Base-by-base conservation (phyloP, 1,140 invertebrate species). In the Drosophila orena region DNA sequence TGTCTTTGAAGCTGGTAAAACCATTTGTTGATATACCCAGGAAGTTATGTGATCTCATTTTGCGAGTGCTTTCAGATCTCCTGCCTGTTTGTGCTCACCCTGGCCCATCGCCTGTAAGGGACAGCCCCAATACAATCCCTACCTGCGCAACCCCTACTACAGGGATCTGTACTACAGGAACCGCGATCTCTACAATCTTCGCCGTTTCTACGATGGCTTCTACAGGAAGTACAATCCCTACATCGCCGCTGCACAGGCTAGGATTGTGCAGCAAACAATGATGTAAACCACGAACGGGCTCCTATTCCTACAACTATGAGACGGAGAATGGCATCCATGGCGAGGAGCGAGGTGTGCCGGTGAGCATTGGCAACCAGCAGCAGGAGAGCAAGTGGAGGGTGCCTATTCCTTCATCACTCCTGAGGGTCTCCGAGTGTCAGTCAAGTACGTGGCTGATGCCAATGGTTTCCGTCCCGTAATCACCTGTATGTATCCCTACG, bases 261-360 rank as follows among this genome's bases (percentile, higher is more conserved):
- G 86, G 12, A 77, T 79, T 34, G 54, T 92, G 14, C 72, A 75
- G n/a, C 78, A 91, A 17, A 60, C 0, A 73, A 78, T 38, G 61
- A 80, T 14, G 61, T 69, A 24, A 79, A 81, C 42, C 60, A 60
- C 10, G 88, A 15, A 27, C 66, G 0, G 91, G 91, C 0, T 53
- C 46, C 20, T 92, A 90, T 30, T 12, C 56, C 22, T 92, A 92
- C 37, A 79, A 52, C 44, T 92, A 90, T 14, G 92, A 95, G 73
- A 94, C 94, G 20, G 94, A 93, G 50, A 94, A 95, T 59, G 94
- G 94, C 2, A 94, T 95, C 37, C 84, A 92, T 11, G 94, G 91
- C 1, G 92, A 94, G 66, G 94, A 95, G 60, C 84, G 83, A 20
- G 94, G 93, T 22, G 77, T 83, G 43, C 75, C 92, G 50, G 93